Evolutionary conservation across 2,797 vertebrate genomes (phyloP).

Genomic region (Delichon dasypus): DNA sequence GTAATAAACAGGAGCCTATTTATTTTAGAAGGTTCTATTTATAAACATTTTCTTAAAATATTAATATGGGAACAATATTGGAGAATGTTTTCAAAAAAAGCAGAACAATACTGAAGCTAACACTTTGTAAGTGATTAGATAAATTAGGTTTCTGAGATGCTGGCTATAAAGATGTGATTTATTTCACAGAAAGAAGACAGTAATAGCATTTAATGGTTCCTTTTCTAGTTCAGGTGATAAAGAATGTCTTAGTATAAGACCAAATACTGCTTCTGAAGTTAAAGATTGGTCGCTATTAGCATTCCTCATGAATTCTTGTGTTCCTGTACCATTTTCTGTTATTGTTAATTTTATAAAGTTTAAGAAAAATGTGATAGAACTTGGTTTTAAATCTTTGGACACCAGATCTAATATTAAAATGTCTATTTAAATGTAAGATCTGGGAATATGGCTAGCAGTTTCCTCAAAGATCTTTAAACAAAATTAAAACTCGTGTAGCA

Average conservation of each 20-base stretch:
- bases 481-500: not conserved
- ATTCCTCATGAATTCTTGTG: not conserved
- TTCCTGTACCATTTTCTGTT: not conserved
- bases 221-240: not conserved
- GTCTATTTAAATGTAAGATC: not conserved
- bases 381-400: not conserved
- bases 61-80: not conserved
- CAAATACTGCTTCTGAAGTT: not conserved
- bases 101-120: not conserved
- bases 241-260: not conserved
- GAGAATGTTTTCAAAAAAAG: not conserved
- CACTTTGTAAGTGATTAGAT: not conserved
- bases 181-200: not conserved
- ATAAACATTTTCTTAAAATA: not conserved
- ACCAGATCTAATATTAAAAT: not conserved
- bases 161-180: not conserved
- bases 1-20: not conserved
- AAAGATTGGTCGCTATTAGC: not conserved
- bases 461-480: not conserved
- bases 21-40: not conserved
- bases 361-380: not conserved
- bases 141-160: not conserved
- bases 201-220: not conserved
- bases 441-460: not conserved
- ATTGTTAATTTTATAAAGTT: not conserved